Base-by-base conservation (phyloP, 2,113 vertebrate genomes). In the Halcyon senegalensis region DNA sequence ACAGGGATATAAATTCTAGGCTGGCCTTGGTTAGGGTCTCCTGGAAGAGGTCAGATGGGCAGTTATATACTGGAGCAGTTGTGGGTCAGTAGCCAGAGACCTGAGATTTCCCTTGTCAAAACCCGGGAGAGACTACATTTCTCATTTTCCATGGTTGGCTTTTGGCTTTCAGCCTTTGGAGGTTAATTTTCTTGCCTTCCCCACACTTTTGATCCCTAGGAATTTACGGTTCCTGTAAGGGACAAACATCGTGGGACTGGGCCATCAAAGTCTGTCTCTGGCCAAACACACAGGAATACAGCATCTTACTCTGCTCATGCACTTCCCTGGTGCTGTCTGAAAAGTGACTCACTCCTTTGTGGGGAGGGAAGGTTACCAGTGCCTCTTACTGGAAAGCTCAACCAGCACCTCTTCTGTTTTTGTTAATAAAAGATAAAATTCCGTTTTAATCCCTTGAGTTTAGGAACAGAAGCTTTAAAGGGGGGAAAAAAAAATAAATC, bases 321-420 rank as follows among this genome's bases (percentile, higher is more conserved):
- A 2, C 77, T 89, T 67, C 86, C 70, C 68, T 66, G 56, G 75
- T 86, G 46, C 9, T 66, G 85, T 78, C 86, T 59, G 56, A 85
- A 50, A 44, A 88, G 64, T 90, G 95, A 96, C 81, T 97, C 87
- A 91, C 58, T 73, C 25, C 74, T 93, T 64, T 93, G 91, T 80
- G 80, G 39, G 73, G 62, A 93, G 77, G 66, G 24, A 68, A 85
- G 67, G 74, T 86, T 91, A 69, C 78, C 78, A 27, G 6, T 68
- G 87, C 39, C 55, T 91, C 84, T 94, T 91, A 80, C 66, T 94
- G 94, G 90, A 94, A 96, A 94, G 91, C 58, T 85, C 56, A 84
- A 91, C 55, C 78, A 94, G 35, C 33, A 44, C 62, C 81, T 87
- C 77, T 83, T 87, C 4, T 63, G 17, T 68, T 53, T 37, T 78